Conservation (phyloP, 1,140 invertebrate species). For the Drosophila suzukii region DNA sequence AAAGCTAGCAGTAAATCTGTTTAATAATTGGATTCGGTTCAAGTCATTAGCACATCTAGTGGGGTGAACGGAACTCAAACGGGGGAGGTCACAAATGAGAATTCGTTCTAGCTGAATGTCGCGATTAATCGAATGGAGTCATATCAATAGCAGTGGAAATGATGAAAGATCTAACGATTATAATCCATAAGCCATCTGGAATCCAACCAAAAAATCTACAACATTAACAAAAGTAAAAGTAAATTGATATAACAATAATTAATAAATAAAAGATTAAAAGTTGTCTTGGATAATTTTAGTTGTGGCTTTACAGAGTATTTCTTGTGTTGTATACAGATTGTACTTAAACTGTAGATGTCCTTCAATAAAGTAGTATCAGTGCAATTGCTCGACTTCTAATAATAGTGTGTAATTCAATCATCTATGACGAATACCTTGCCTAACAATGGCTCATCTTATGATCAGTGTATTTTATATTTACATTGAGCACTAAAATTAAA, state of each 20-base stretch:
- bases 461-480: constrained; percentile 21
- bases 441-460: constrained; percentile 4
- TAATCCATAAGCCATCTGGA: neutral
- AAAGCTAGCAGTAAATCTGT: constrained; percentile 54
- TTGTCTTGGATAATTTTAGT: neutral
- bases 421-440: constrained; percentile 1
- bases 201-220: constrained; percentile 18
- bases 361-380: constrained; percentile 1
- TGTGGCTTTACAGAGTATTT: neutral
- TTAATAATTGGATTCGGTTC: constrained; percentile 43
- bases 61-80: constrained; percentile 19
- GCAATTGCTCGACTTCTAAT: constrained; percentile 1
- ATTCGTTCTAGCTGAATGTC: constrained; percentile 22
- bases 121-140: constrained; percentile 2
- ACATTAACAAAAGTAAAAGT: neutral
- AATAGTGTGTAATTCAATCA: constrained; percentile 1
- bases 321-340: neutral
- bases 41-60: constrained; percentile 56
- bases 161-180: constrained; percentile 6
- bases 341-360: neutral
- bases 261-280: neutral
- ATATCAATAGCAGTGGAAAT: neutral
- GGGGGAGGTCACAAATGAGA: constrained; percentile 25
- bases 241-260: neutral
- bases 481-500: constrained; percentile 11